phyloP scores from a whole-genome alignment of 2,797 vertebrate species.

The Enteromius thamalakanensis region DNA sequence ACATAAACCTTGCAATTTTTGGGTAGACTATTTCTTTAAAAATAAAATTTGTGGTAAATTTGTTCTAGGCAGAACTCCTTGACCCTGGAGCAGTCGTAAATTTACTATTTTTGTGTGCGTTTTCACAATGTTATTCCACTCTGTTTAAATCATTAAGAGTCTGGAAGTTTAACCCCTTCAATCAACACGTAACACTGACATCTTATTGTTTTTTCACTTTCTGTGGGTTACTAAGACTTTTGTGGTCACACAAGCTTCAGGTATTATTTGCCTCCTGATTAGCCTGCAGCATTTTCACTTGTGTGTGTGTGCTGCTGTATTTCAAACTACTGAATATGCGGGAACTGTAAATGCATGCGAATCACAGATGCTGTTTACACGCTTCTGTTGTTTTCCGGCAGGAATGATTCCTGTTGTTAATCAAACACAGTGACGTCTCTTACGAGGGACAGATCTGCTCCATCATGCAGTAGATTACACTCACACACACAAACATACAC shows the following conservation, averaged over 20 bases:
- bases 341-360: slow-evolving; percentile 42
- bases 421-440: slow-evolving; percentile 76
- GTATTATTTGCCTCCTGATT: neutral
- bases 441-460: slow-evolving; percentile 72
- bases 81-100: neutral
- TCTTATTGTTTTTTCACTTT: slow-evolving; percentile 14
- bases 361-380: slow-evolving; percentile 71
- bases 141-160: slow-evolving; percentile 35
- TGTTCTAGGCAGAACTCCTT: slow-evolving; percentile 19
- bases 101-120: neutral
- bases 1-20: neutral
- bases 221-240: neutral
- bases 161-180: slow-evolving; percentile 21
- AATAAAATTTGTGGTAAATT: slow-evolving; percentile 7
- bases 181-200: neutral
- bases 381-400: slow-evolving; percentile 71
- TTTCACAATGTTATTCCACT: slow-evolving; percentile 6
- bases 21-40: neutral
- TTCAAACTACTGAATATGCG: slow-evolving; percentile 10
- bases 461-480: slow-evolving; percentile 74
- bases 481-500: slow-evolving; percentile 33
- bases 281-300: slow-evolving; percentile 48
- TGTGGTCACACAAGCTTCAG: slow-evolving; percentile 7
- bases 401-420: slow-evolving; percentile 78
- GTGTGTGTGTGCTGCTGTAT: slow-evolving; percentile 34